Conservation (phyloP, 2,888 invertebrate species). For the Ariolimax columbianus region DNA sequence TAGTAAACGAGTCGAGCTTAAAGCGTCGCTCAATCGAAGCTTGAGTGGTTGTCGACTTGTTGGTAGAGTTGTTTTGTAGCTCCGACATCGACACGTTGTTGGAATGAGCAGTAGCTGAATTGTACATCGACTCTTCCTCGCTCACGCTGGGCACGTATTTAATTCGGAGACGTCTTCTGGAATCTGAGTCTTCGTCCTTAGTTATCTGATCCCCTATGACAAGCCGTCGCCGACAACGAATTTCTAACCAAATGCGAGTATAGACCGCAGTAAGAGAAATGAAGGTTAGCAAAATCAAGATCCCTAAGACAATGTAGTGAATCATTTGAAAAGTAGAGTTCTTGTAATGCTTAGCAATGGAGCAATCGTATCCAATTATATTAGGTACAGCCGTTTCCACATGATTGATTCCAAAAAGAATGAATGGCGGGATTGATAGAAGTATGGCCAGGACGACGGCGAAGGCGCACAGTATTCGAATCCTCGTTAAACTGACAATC, state of each 20-base stretch:
- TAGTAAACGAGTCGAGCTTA: slow-evolving; percentile 51
- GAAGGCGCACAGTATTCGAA: slow-evolving; percentile 63
- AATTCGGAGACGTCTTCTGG: slow-evolving; percentile 33
- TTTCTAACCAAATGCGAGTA: slow-evolving; percentile 59
- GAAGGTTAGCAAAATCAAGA: slow-evolving; percentile 63
- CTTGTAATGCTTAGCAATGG: slow-evolving; percentile 63
- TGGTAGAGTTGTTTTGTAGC: slow-evolving; percentile 13
- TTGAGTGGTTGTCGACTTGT: slow-evolving; percentile 14
- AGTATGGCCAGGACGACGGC: slow-evolving; percentile 63
- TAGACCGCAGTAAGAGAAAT: slow-evolving; percentile 64
- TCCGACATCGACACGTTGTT: slow-evolving; percentile 38
- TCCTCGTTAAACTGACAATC: slow-evolving; percentile 63
- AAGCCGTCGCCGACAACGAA: slow-evolving; percentile 56
- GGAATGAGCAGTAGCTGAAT: slow-evolving; percentile 39
- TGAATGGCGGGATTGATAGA: slow-evolving; percentile 61
- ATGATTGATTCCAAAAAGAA: slow-evolving; percentile 66
- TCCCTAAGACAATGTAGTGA: slow-evolving; percentile 62
- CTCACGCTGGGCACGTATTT: slow-evolving; percentile 63
- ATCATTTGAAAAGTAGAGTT: slow-evolving; percentile 59
- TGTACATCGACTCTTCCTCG: slow-evolving; percentile 58
- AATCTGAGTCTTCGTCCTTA: slow-evolving; percentile 49
- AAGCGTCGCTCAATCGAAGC: slow-evolving; percentile 47
- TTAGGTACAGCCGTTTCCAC: slow-evolving; percentile 56
- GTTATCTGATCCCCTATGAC: slow-evolving; percentile 57
- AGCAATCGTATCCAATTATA: slow-evolving; percentile 66